Evolutionary conservation across 2,888 invertebrate species (phyloP).

Genomic region (Vesta saturnalis): DNA sequence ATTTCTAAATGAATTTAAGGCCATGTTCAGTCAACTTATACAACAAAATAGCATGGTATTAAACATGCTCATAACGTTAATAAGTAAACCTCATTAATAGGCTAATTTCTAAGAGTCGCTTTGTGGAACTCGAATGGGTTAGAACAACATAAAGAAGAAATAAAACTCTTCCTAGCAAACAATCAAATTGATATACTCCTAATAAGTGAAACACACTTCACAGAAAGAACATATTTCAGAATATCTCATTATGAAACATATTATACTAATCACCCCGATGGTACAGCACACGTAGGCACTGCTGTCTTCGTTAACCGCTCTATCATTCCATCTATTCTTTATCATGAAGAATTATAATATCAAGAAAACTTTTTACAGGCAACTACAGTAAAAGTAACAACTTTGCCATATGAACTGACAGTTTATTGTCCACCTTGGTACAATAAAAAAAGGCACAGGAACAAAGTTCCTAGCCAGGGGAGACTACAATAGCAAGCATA

Average conservation of each 20-base stretch:
- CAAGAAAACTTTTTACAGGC: neutral
- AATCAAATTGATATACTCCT: neutral
- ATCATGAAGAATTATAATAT: neutral
- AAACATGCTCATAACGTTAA: neutral
- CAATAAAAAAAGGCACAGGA: neutral
- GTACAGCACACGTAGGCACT: neutral
- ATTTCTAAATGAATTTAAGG: too few relatives aligned
- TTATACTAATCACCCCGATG: neutral
- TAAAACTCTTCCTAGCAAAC: neutral
- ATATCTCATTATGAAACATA: neutral
- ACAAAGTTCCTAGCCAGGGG: too few relatives aligned
- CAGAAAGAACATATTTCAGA: neutral
- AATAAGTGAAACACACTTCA: neutral
- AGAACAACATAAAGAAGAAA: too few relatives aligned
- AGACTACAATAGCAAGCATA: too few relatives aligned
- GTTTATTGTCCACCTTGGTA: neutral
- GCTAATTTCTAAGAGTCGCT: neutral
- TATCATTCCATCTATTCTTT: neutral
- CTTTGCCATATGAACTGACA: neutral
- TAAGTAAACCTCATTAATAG: neutral
- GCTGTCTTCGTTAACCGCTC: neutral
- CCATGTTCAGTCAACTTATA: too few relatives aligned
- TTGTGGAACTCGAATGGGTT: too few relatives aligned
- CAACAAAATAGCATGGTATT: too few relatives aligned
- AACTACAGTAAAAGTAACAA: neutral